Evolutionary conservation across 2,113 vertebrate genomes (phyloP), one percentile per base, ranked within the genome.

Genomic region (Potamarius usumacintae): DNA sequence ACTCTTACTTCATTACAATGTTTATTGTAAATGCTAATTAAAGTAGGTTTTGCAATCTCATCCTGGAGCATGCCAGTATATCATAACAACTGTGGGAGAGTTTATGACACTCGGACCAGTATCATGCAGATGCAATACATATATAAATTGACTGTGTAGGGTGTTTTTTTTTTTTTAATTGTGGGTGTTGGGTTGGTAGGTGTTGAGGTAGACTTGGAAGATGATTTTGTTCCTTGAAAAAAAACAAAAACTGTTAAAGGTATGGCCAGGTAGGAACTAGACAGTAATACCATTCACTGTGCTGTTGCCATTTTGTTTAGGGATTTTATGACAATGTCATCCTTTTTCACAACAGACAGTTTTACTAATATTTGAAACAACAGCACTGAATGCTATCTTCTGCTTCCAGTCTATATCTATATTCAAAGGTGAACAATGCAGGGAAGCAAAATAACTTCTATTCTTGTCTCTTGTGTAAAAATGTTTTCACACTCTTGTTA

Each of bases 361-460:
- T 86, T 71, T 57, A 52, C 55, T 62, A 71, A 80, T 67, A 57
- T 60, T 76, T 80, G 27, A 86, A 80, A 69, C 18, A 69, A 42
- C 77, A 57, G n/a, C 69, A 22, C 42, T 69, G 77, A 86, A 69
- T 69, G 20, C 18, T 80, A 12, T 58, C 77, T 67, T 22, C 79
- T 83, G 83, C 83, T 72, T 86, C 62, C 22, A 83, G 72, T 57
- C 63, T 52, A 52, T 2, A 84, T 78, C 79, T 87, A 60, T 72
- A 72, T 90, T 84, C 42, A 55, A 72, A 90, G 71, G 83, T 25
- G 53, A 86, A 86, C 84, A 86, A 84, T 80, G 48, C 30, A 82
- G 82, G 22, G 17, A 88, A 83, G 52, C 53, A 84, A 74, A 86
- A 57, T 69, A 87, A 83, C 67, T 74, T 76, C n/a, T 80, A 79